A percentile compares a stretch with the other conserved stretches of the same genome.
Evolutionary conservation across 2,888 invertebrate genomes (phyloP).

Genomic region (Germaria angustata): DNA sequence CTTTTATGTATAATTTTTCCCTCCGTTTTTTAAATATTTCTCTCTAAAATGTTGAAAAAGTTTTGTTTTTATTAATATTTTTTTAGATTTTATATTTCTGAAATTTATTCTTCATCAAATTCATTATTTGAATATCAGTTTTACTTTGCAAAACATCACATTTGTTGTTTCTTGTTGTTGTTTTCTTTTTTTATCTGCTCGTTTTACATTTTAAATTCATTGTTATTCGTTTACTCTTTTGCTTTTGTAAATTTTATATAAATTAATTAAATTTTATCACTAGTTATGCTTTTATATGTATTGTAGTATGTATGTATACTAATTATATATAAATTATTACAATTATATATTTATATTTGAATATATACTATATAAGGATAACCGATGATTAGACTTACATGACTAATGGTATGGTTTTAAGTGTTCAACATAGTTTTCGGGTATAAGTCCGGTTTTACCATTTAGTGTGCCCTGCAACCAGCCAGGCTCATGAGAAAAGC

Average conservation of each 20-base stretch:
- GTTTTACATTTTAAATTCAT: slow-evolving; percentile 38
- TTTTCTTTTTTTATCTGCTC: not conserved
- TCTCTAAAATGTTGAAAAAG: too few relatives aligned
- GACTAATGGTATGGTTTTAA: slow-evolving; percentile 77
- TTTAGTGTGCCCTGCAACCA: slow-evolving; percentile 97
- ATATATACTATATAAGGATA: slow-evolving; percentile 33
- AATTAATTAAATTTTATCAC: slow-evolving; percentile 49
- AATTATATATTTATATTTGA: too few relatives aligned
- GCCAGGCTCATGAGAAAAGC: slow-evolving; percentile 95
- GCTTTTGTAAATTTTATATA: not conserved
- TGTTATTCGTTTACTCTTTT: slow-evolving; percentile 29
- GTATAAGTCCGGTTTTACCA: slow-evolving; percentile 95
- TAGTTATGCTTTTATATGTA: slow-evolving; percentile 37
- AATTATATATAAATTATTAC: slow-evolving; percentile 2
- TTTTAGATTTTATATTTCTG: not conserved
- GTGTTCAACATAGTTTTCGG: slow-evolving; percentile 96
- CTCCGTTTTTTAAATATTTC: too few relatives aligned
- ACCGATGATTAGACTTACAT: slow-evolving; percentile 61
- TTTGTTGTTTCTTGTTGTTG: slow-evolving; percentile 54
- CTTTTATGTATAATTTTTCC: not conserved
- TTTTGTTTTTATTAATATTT: not conserved
- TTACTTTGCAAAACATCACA: slow-evolving; percentile 59
- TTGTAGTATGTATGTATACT: slow-evolving; percentile 14
- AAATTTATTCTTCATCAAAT: not conserved
- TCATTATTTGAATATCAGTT: not conserved